Evolutionary conservation across 2,113 vertebrate species (phyloP).

Genomic region (Aix galericulata): DNA sequence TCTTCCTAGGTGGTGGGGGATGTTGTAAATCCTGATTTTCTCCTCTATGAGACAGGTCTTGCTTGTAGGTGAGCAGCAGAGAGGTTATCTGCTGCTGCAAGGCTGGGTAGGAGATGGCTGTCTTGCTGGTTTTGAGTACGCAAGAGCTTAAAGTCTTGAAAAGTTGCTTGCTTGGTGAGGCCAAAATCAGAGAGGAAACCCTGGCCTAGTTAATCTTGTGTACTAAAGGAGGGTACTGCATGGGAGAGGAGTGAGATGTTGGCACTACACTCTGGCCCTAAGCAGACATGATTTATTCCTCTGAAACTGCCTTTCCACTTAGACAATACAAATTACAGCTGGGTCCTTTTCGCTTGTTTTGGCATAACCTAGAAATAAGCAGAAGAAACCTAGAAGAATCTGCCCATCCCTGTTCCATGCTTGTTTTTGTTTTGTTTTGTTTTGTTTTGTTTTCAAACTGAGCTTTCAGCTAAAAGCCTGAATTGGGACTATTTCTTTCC

Average conservation of each 20-base stretch:
- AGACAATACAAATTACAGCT: not conserved
- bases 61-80: not conserved
- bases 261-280: not conserved
- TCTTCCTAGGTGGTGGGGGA: not conserved
- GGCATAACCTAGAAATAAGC: not conserved
- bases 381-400: not conserved
- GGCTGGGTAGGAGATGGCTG: not conserved
- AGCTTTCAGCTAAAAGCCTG: not conserved
- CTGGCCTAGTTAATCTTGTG: not conserved
- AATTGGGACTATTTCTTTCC: not conserved
- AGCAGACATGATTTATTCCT: not conserved
- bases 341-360: not conserved
- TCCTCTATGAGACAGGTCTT: not conserved
- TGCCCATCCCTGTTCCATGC: not conserved
- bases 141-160: not conserved
- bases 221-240: not conserved
- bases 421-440: not conserved
- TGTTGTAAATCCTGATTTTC: not conserved
- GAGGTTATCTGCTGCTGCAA: not conserved
- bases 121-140: not conserved
- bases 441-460: not conserved
- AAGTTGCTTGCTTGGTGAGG: not conserved
- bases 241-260: not conserved
- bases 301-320: not conserved
- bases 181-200: not conserved